Conservation (phyloP, 2,797 vertebrate genomes). For the Sciaenops ocellatus region DNA sequence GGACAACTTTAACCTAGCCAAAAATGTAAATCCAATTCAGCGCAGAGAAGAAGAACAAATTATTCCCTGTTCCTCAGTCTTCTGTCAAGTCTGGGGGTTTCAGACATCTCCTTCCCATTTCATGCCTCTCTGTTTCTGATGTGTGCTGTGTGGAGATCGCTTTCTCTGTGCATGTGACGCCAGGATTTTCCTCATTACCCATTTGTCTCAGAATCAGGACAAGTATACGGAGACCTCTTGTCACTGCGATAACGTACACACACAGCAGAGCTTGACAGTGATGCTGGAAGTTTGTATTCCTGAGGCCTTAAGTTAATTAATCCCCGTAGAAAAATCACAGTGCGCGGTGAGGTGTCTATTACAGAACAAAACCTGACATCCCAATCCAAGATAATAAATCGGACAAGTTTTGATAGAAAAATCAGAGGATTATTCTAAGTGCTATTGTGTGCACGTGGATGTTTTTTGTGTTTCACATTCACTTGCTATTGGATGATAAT, state of each 20-base stretch:
- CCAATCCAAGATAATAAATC: slow-evolving; percentile 60
- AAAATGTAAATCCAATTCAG: slow-evolving; percentile 83
- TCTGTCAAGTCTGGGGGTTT: slow-evolving; percentile 69
- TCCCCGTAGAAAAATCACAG: slow-evolving; percentile 64
- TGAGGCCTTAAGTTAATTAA: slow-evolving; percentile 81
- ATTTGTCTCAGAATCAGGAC: slow-evolving; percentile 72
- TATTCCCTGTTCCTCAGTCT: slow-evolving; percentile 60
- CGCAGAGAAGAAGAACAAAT: slow-evolving; percentile 77
- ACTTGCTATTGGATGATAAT: slow-evolving; percentile 43
- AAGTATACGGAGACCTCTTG: slow-evolving; percentile 70
- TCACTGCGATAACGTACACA: slow-evolving; percentile 60
- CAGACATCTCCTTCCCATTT: slow-evolving; percentile 76
- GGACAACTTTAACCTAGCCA: slow-evolving; percentile 79
- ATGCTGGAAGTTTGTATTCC: slow-evolving; percentile 74
- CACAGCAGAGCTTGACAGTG: slow-evolving; percentile 69
- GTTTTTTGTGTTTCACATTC: slow-evolving; percentile 42
- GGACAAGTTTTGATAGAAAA: slow-evolving; percentile 59
- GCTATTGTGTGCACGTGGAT: slow-evolving; percentile 23
- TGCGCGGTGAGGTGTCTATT: slow-evolving; percentile 67
- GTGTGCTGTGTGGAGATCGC: slow-evolving; percentile 45
- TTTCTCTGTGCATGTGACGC: slow-evolving; percentile 47
- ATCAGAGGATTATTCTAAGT: slow-evolving; percentile 7
- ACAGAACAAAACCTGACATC: slow-evolving; percentile 68
- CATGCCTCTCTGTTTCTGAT: slow-evolving; percentile 67
- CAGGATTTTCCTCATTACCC: slow-evolving; percentile 71